phyloP scores from a whole-genome alignment of 2,113 vertebrate genomes.

The Xiphophorus maculatus region DNA sequence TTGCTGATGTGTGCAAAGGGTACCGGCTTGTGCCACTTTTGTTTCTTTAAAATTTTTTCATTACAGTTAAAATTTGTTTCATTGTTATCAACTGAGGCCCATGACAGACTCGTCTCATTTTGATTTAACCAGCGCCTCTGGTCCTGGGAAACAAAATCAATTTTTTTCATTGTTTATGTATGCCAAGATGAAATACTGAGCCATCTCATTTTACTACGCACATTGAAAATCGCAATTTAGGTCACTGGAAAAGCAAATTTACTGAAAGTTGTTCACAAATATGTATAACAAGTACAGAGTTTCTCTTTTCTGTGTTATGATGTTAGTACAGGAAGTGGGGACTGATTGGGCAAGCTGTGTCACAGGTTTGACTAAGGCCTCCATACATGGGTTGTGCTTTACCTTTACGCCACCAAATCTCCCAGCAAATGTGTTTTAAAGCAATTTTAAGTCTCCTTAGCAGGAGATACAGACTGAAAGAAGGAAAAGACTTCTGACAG shows the following conservation, averaged over 20 bases:
- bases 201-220: conserved; percentile 19
- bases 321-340: no score
- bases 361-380: no score
- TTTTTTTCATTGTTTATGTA: conserved; percentile 22
- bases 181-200: neutral
- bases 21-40: neutral
- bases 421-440: neutral
- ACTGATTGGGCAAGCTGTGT: no score
- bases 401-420: no score
- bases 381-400: no score
- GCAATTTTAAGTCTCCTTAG: neutral
- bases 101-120: conserved; percentile 35
- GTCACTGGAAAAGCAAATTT: no score
- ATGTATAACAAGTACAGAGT: no score
- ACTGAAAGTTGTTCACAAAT: no score
- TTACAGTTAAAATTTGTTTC: conserved; percentile 50
- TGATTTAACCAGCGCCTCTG: conserved; percentile 23
- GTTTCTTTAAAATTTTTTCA: conserved; percentile 42
- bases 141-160: neutral
- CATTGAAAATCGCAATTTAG: neutral
- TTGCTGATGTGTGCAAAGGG: conserved; percentile 14
- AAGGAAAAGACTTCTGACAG: neutral
- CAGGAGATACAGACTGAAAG: no score
- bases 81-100: conserved; percentile 44
- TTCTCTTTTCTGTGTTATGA: no score